Evolutionary conservation across 2,888 invertebrate species (phyloP), one percentile per base, ranked within the genome.

Genomic region (Sussaba pulchella): DNA sequence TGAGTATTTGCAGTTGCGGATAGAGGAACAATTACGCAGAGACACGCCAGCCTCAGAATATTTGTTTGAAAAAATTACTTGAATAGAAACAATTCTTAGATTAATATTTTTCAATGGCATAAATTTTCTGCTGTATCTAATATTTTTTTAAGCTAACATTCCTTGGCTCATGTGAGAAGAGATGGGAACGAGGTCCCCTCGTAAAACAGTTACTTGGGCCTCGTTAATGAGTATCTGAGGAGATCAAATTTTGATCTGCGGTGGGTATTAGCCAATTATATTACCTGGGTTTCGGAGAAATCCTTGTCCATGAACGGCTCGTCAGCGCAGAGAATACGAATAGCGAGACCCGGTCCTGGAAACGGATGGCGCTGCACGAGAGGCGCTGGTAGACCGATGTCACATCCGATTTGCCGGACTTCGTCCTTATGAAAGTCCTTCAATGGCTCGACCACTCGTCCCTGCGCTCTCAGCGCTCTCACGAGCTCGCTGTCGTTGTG

Each of bases 351-450:
- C 14, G 99, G 99, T 1, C 99, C 99, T 17, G 99, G 99, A 93
- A 99, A 99, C 54, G 99, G 99, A 93, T 99, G 99, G 84, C 99
- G 94, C 93, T 97, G 96, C 78, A 99, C 97, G 85, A 99, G 93
- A 85, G 96, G 95, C 47, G 94, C 92, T 9, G 99, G 97, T 82
- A 99, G 94, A 0, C 98, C 98, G 76, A 99, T 94, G 93, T 98
- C 98, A 88, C 95, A 93, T 67, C 99, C 99, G 83, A 99, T 93
- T 75, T 95, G 94, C 77, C 99, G 95, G 73, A 96, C 98, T 94
- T 99, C 99, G 91, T 99, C 99, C 94, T 99, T 99, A 93, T 99
- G 99, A 92, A 99, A 99, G 93, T 99, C 99, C 93, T 96, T 96
- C 74, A 99, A 94, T n/a, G 99, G 99, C 92, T 99, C 99, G 10